Conservation (phyloP, 2,888 invertebrate genomes). For the Tenthredo amoena region DNA sequence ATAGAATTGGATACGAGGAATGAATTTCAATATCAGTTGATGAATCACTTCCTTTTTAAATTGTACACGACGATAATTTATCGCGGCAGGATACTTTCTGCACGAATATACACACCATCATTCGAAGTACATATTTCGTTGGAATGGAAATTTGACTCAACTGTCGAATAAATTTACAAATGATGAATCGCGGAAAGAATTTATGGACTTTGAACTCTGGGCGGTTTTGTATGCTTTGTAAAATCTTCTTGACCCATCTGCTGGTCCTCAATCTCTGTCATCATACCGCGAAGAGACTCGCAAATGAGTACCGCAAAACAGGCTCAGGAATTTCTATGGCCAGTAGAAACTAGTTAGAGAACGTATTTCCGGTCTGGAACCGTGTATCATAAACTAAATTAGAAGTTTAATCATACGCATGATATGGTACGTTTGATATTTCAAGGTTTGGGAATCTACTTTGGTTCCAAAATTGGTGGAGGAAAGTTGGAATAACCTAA, state of each 20-base stretch:
- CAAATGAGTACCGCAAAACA: background rate
- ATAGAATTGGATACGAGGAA: background rate
- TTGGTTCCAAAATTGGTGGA: background rate
- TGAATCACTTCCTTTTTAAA: background rate
- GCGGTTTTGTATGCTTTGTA: background rate
- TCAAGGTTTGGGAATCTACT: background rate
- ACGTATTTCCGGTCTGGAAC: background rate
- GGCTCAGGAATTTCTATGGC: background rate
- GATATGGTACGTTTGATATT: background rate
- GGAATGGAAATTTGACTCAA: background rate
- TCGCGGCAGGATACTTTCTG: background rate
- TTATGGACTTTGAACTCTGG: background rate
- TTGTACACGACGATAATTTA: background rate
- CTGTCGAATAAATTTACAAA: background rate
- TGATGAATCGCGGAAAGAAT: background rate
- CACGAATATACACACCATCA: background rate
- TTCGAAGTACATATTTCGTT: background rate
- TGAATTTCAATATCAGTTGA: background rate
- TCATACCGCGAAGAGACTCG: background rate
- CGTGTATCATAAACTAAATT: background rate
- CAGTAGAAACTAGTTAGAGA: background rate
- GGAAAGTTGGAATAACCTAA: background rate
- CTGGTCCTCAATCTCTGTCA: slow-evolving; percentile 34
- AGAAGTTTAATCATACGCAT: background rate
- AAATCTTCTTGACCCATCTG: slow-evolving; percentile 30